Percentiles rank a stretch among this genome's conserved stretches.
Conservation (phyloP, 2,888 invertebrate genomes). For the Athetis lepigone region DNA sequence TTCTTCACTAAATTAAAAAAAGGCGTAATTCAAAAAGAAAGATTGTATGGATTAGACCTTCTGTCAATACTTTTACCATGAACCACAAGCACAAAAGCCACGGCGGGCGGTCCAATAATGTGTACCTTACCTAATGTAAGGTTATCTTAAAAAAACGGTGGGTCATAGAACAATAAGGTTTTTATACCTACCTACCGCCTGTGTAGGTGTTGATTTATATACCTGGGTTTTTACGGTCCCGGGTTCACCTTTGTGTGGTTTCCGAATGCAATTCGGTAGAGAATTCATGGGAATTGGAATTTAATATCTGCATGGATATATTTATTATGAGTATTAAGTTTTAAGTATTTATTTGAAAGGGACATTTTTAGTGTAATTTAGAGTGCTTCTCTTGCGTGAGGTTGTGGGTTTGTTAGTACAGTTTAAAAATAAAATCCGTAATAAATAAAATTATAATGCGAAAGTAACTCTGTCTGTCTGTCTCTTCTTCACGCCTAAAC, state of each 20-base stretch:
- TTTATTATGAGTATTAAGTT: slow-evolving; percentile 11
- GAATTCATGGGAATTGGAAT: slow-evolving; percentile 31
- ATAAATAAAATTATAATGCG: no score
- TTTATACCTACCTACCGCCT: slow-evolving; percentile 51
- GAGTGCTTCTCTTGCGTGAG: no score
- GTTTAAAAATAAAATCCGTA: no score
- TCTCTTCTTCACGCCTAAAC: no score
- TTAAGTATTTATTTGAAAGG: not conserved
- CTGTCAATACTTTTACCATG: not conserved
- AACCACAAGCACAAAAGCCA: slow-evolving; percentile 48
- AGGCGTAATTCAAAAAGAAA: no score
- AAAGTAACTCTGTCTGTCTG: no score
- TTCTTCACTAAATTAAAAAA: no score
- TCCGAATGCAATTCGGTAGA: slow-evolving; percentile 42
- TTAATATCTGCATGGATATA: slow-evolving; percentile 49
- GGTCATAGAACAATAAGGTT: slow-evolving; percentile 68
- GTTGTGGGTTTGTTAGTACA: no score
- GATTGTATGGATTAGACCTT: not conserved
- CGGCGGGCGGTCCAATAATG: slow-evolving; percentile 63
- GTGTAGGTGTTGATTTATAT: slow-evolving; percentile 76
- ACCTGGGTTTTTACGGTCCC: slow-evolving; percentile 37
- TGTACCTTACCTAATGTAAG: slow-evolving; percentile 65
- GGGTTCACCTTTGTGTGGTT: slow-evolving; percentile 27
- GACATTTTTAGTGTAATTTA: no score
- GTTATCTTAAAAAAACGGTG: slow-evolving; percentile 68